Evolutionary conservation across 2,797 vertebrate genomes (phyloP), one percentile per base, ranked within the genome.

Genomic region (Hephaestus fuliginosus): DNA sequence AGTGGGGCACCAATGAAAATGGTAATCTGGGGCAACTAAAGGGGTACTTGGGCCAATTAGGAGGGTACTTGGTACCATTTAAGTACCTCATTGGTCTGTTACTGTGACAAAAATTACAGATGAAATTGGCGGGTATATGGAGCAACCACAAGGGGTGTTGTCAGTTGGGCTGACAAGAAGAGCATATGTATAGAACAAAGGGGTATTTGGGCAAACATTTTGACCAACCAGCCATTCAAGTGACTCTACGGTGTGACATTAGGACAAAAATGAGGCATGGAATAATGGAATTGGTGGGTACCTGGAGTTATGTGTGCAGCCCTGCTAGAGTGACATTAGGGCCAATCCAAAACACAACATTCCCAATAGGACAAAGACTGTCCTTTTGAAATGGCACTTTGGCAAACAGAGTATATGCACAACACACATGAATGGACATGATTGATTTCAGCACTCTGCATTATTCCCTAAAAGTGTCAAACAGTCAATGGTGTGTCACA

Each of bases 321-420:
- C 20, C 46, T 12, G 43, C 36, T 41, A 52, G 14, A 44, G 51
- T 80, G 33, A 41, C 53, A 57, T 57, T 30, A 30, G 63, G n/a
- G 53, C 10, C 67, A 78, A 64, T 67, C 22, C 51, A 64, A 81
- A 28, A 11, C 18, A 48, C 8, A 55, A 49, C 12, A 33, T 67
- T 51, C 41, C 7, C 48, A 67, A n/a, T 4, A 2, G 41, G 70
- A 61, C 61, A 82, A 72, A 62, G 1, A 66, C 9, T 25, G 57
- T 74, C 33, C 69, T 12, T 77, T 74, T 55, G 64, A 74, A 82
- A 77, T 46, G 43, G 48, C 72, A 70, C 63, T 57, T 64, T 73
- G 20, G 55, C 36, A 57, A 49, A 43, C 58, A 55, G 49, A 66
- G 69, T 55, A 78, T 60, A 80, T 56, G 61, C 18, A n/a, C 41